Base-by-base conservation (phyloP, 2,888 invertebrate species). In the Andrena dorsata region DNA sequence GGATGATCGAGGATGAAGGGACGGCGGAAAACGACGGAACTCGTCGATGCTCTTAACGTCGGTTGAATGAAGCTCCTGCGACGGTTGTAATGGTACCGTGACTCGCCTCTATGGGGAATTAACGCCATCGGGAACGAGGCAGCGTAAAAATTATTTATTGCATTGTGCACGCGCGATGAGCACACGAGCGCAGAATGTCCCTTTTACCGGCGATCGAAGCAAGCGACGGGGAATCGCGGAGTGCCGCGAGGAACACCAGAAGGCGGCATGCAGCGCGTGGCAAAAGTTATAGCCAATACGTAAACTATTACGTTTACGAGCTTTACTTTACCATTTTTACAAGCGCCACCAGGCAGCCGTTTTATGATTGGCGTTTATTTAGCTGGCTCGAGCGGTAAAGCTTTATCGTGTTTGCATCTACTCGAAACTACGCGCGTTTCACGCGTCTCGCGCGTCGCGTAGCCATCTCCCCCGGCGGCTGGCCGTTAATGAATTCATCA, bases 261-360 rank as follows among this genome's bases (percentile, higher is more conserved):
- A 70, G 64, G 35, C 28, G 20, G 5, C 8, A 58, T 16, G 72
- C 53, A 63, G 68, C 66, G 61, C 41, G 71, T 53, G 53, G 73
- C 72, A 51, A 69, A 78, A 51, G 73, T 81, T 73, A 80, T 74
- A 53, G 63, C 49, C 68, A 16, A 80, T 64, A 69, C 69, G 80
- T 80, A 80, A 81, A 74, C 80, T 81, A 65, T 80, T 80, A 73
- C 81, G 30, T 81, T 81, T 80, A 81, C 69, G 68, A 81, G 81
- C 80, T 73, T 80, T 79, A 80, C 71, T 80, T 80, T 69, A 69
- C 80, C 80, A 81, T 80, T 80, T 81, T 81, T 81, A 80, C 26
- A 79, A 61, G 66, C 71, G 53, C 23, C 60, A 30, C 65, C 79
- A 47, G 71, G 30, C 79, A 60, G 28, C 56, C 79, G 72, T 79